Conservation (phyloP, 1,140 invertebrate genomes). For the Scaptomyza pallida region DNA sequence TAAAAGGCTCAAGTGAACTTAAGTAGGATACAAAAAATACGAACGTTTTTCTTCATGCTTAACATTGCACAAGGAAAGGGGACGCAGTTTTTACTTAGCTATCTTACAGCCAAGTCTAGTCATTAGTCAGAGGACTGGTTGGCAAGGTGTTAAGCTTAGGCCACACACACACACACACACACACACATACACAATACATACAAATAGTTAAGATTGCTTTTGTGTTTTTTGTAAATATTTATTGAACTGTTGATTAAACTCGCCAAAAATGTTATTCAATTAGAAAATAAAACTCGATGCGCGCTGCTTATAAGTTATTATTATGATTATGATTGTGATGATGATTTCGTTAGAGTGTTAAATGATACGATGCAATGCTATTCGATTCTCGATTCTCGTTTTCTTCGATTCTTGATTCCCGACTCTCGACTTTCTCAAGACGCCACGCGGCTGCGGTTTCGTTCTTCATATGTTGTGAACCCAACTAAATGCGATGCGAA, state of each 20-base stretch:
- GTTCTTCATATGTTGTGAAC: conserved; percentile 76
- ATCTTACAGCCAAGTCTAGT: conserved; percentile 22
- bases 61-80: conserved; percentile 36
- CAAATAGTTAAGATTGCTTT: conserved; percentile 7
- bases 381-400: conserved; percentile 25
- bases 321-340: too few species aligned
- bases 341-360: conserved; percentile 11
- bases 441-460: conserved; percentile 69
- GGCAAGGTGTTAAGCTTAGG: conserved; percentile 49
- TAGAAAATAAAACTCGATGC: conserved; percentile 30
- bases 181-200: conserved; percentile 16
- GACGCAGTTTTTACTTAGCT: conserved; percentile 10
- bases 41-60: conserved; percentile 55
- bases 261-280: conserved; percentile 35
- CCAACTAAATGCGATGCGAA: conserved; percentile 84
- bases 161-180: conserved; percentile 8
- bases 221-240: conserved; percentile 19
- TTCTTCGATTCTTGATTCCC: conserved; percentile 15
- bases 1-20: conserved; percentile 63
- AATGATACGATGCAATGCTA: conserved; percentile 27
- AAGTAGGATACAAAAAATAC: conserved; percentile 15
- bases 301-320: background rate
- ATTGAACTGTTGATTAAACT: conserved; percentile 40
- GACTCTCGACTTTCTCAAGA: conserved; percentile 21
- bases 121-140: conserved; percentile 38